A percentile compares a stretch with the other conserved stretches of the same genome.
phyloP scores from a whole-genome alignment of 2,797 vertebrate species.

The Myiothlypis coronata region DNA sequence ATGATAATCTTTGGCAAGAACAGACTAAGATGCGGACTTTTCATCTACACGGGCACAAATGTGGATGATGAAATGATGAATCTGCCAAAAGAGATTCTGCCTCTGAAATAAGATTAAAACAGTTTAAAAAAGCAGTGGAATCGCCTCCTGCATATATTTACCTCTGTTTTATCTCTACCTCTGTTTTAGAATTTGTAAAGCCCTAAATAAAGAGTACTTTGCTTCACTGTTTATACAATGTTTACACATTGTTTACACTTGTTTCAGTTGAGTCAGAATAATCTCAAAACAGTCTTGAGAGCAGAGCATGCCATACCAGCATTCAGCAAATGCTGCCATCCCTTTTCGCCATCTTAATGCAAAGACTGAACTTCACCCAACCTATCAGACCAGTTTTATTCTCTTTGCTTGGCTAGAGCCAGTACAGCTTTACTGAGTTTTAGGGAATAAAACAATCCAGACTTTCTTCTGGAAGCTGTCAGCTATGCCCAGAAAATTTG shows the following conservation, averaged over 20 bases:
- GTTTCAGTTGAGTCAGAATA: background rate
- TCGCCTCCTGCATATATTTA: background rate
- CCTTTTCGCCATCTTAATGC: background rate
- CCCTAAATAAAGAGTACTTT: background rate
- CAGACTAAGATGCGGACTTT: background rate
- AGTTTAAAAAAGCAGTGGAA: background rate
- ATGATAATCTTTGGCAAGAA: background rate
- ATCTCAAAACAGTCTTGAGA: background rate
- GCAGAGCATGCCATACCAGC: background rate
- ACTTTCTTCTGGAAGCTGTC: background rate
- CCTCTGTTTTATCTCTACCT: background rate
- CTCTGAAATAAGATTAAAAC: background rate
- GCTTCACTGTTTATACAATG: background rate
- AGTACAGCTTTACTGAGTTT: background rate
- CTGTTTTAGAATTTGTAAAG: background rate
- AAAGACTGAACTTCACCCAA: background rate
- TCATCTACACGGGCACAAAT: accelerated
- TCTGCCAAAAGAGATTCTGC: background rate
- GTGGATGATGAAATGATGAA: background rate
- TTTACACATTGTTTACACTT: background rate
- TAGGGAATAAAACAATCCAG: background rate
- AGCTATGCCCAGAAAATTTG: accelerated
- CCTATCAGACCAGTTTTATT: background rate
- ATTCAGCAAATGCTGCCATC: background rate
- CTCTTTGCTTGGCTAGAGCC: background rate